Percentiles rank a stretch among this genome's conserved stretches.
Conservation (phyloP, 2,888 invertebrate species). For the Acronicta aceris region DNA sequence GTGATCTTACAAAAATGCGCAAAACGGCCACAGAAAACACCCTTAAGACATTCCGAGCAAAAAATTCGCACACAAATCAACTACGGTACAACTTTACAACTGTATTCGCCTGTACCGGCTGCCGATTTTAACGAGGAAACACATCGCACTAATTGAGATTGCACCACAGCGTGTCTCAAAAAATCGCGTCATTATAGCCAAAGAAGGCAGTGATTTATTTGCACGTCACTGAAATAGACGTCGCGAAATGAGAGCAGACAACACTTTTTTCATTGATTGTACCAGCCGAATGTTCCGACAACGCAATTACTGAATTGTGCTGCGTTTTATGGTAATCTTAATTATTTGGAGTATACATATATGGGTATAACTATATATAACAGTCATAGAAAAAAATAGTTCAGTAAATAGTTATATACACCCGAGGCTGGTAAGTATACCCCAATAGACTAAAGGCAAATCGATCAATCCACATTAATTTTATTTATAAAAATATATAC, state of each 20-base stretch:
- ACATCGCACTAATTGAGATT: constrained; percentile 87
- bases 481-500: no score
- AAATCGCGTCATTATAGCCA: constrained; percentile 84
- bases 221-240: constrained; percentile 81
- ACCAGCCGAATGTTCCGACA: constrained; percentile 49
- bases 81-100: constrained; percentile 45
- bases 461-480: no score
- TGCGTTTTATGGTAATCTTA: constrained; percentile 6
- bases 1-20: constrained; percentile 29
- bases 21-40: constrained; percentile 40
- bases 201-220: constrained; percentile 86
- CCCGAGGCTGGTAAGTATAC: no score
- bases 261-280: constrained; percentile 66
- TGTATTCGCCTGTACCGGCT: constrained; percentile 74
- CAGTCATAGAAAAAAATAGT: no score
- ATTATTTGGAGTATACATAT: neutral
- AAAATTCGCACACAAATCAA: constrained; percentile 51
- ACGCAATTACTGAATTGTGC: constrained; percentile 13
- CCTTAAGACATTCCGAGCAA: constrained; percentile 48
- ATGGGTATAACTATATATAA: no score
- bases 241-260: constrained; percentile 76
- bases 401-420: no score
- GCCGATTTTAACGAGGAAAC: constrained; percentile 86
- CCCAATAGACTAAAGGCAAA: no score
- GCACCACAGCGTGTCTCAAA: constrained; percentile 80